These are phyloP conservation scores for Nasonia oneida DNA, from an alignment of 2,888 invertebrate genomes.

Conservation along the genomic window DNA sequence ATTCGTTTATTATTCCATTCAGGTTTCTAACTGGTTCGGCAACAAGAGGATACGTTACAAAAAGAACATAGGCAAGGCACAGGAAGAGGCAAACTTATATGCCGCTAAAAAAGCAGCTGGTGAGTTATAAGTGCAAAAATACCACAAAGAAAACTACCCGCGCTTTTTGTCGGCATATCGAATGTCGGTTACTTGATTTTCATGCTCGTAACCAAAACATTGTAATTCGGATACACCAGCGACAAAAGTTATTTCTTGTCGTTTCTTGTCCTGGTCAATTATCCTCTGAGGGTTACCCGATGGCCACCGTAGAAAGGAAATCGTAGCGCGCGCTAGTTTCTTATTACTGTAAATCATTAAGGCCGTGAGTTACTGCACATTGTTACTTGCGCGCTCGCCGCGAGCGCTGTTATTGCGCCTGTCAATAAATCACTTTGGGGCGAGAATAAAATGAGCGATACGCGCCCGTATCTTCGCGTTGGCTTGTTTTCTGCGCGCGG, in stretches of 20 bases:
- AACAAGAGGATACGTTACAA: constrained; percentile 99
- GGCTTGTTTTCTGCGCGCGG: constrained; percentile 52
- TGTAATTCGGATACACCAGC: constrained; percentile 26
- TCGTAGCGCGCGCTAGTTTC: constrained; percentile 64
- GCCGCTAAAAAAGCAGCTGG: constrained; percentile 98
- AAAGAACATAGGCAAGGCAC: constrained; percentile 99
- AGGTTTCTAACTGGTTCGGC: constrained; percentile 99
- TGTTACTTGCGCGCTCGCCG: constrained; percentile 67
- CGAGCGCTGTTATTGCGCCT: constrained; percentile 68
- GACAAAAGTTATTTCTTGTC: constrained; percentile 22
- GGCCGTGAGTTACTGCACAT: constrained; percentile 74
- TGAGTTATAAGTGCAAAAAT: constrained; percentile 76
- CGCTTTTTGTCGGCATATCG: background rate
- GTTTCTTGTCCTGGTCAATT: constrained; percentile 46
- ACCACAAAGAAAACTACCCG: constrained; percentile 21
- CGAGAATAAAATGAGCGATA: constrained; percentile 66
- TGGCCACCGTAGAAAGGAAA: constrained; percentile 56
- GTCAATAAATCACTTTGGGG: constrained; percentile 71
- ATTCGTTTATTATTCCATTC: constrained; percentile 33
- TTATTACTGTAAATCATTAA: constrained; percentile 77
- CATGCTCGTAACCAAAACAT: background rate
- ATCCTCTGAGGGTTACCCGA: constrained; percentile 40
- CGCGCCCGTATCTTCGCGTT: constrained; percentile 52
- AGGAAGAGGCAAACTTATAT: constrained; percentile 99
- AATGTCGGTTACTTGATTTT: constrained; percentile 6